Base-by-base conservation (phyloP, 2,113 vertebrate species). In the human (Homo sapiens) region DNA sequence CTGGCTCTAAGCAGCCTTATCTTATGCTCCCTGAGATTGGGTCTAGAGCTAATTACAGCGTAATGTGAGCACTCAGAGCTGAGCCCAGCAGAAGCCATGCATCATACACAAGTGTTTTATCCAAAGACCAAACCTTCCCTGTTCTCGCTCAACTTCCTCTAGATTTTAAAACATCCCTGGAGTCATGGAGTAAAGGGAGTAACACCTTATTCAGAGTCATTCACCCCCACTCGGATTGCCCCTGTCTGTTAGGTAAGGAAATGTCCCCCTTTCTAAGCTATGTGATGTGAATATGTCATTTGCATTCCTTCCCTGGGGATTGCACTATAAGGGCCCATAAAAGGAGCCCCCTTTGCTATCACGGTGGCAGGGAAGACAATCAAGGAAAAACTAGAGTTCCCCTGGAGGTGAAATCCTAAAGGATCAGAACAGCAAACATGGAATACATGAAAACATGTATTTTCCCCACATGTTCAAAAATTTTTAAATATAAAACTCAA, bases 1-100 rank as follows among this genome's bases (percentile, higher is more conserved):
- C 93, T 57, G 90, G 90, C 89, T 84, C 32, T 52, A 32, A 11
- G 89, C 96, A 95, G 95, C 94, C 89, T 78, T 93, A 64, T 92
- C 90, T 82, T 79, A 27, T 3, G 20, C 78, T 96, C 83, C 20
- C 30, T 23, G 55, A 78, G 84, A 1, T 1, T 80, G 75, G 17
- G 70, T 12, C 76, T 57, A 76, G 72, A 92, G 85, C 61, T 92
- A 73, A 92, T 95, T 35, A 0, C 4, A 38, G 78, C 82, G 40
- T 81, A 86, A 64, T 6, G 59, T 23, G 80, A 50, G 55, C 3
- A 12, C 70, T 14, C 93, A 1, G 55, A 95, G 88, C 94, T 64
- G 22, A 94, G 89, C 48, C 0, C 25, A 38, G 76, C 40, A 45
- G 52, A 0, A 22, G 75, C 43, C 20, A 0, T 0, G 22, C 43